These are phyloP conservation scores for Hydrotaea cyrtoneurina DNA, from an alignment of 2,888 invertebrate genomes.

Conservation along the genomic window DNA sequence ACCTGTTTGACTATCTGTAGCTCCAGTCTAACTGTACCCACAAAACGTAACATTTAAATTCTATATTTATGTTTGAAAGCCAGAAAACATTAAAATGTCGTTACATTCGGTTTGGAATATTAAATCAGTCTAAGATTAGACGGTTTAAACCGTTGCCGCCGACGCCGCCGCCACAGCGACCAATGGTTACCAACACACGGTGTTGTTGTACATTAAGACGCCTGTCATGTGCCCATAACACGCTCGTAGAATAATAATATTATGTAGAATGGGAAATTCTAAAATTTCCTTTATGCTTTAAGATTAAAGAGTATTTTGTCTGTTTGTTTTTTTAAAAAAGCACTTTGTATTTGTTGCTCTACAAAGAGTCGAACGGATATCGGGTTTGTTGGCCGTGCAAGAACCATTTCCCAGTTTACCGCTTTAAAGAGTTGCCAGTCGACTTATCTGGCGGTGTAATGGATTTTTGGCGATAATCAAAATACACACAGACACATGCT, in stretches of 20 bases:
- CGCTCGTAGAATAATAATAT: slow-evolving; percentile 19
- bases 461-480: slow-evolving; percentile 15
- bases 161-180: not conserved
- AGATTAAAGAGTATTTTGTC: not conserved
- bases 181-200: not conserved
- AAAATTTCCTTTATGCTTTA: slow-evolving; percentile 13
- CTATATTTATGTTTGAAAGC: not conserved
- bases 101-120: slow-evolving; percentile 13
- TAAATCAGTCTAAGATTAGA: slow-evolving; percentile 26
- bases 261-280: not conserved
- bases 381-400: not conserved
- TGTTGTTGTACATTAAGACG: not conserved
- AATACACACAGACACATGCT: not conserved
- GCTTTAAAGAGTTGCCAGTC: not conserved
- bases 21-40: too few relatives aligned
- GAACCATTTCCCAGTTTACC: not conserved
- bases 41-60: too few relatives aligned
- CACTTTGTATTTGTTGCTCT: not conserved
- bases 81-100: slow-evolving; percentile 24
- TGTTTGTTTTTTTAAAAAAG: slow-evolving; percentile 3
- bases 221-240: slow-evolving; percentile 11
- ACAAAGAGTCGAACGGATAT: not conserved
- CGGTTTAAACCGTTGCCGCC: too few relatives aligned
- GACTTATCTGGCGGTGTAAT: slow-evolving; percentile 3
- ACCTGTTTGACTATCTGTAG: too few relatives aligned